Percentiles rank a stretch among this genome's conserved stretches.
Evolutionary conservation across 1,140 invertebrate species (phyloP).

Genomic region (Drosophila subobscura): DNA sequence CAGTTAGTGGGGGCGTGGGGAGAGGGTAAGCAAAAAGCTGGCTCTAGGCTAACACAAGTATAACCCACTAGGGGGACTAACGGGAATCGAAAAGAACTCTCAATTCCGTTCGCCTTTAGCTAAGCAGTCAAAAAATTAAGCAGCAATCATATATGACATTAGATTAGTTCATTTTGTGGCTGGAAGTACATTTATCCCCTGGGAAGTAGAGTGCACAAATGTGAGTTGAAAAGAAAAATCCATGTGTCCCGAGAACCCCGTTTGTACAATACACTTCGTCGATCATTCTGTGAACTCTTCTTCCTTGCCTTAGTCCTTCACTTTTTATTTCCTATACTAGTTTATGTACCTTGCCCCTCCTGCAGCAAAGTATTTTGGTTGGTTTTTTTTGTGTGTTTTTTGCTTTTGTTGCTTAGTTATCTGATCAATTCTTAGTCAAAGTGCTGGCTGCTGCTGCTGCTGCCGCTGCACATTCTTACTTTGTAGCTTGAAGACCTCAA

Average conservation of each 20-base stretch:
- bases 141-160: conserved; percentile 53
- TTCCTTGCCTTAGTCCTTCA: conserved; percentile 1
- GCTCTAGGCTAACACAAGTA: conserved; percentile 33
- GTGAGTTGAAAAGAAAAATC: conserved; percentile 19
- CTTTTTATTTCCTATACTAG: conserved; percentile 4
- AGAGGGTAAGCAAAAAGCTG: conserved; percentile 59
- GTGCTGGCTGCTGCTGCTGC: too few relatives aligned
- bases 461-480: conserved; percentile 16
- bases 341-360: conserved; percentile 19
- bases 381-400: conserved; percentile 47
- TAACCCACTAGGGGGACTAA: conserved; percentile 42
- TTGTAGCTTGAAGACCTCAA: conserved; percentile 63
- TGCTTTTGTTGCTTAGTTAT: conserved; percentile 68
- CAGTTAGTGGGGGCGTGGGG: conserved; percentile 20
- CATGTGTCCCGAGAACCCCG: conserved; percentile 22
- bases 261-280: conserved; percentile 57
- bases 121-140: conserved; percentile 44
- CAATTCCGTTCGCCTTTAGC: conserved; percentile 33
- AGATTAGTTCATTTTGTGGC: conserved; percentile 66
- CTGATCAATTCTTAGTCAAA: conserved; percentile 60
- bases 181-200: conserved; percentile 65
- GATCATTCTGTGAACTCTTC: conserved; percentile 7
- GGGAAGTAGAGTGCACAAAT: conserved; percentile 35
- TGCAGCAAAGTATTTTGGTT: conserved; percentile 52
- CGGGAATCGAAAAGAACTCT: conserved; percentile 38